Percentiles rank a stretch among this genome's conserved stretches.
phyloP scores from a whole-genome alignment of 2,113 vertebrate genomes.

The Equus przewalskii region DNA sequence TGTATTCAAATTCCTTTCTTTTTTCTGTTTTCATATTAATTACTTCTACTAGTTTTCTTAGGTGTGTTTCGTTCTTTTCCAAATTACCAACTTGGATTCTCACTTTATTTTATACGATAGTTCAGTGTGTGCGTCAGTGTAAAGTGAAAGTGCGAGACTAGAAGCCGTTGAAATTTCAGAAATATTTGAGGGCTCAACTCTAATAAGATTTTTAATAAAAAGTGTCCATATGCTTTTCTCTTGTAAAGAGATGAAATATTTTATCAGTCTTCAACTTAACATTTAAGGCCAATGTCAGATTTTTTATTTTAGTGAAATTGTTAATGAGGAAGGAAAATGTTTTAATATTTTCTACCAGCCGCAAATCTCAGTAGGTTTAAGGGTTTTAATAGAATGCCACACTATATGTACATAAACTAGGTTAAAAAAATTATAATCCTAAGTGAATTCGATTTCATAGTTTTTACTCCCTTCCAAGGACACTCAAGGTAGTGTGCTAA shows the following conservation, averaged over 20 bases:
- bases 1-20: conserved; percentile 52
- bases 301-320: conserved; percentile 73
- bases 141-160: background rate
- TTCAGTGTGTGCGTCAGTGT: background rate
- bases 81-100: background rate
- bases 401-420: conserved; percentile 75
- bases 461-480: conserved; percentile 78
- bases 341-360: conserved; percentile 72
- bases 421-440: conserved; percentile 63
- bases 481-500: conserved; percentile 61
- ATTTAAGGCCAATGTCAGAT: conserved; percentile 65
- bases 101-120: background rate
- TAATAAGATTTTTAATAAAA: conserved; percentile 39
- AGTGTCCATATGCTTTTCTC: background rate
- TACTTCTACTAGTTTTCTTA: background rate
- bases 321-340: conserved; percentile 70
- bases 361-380: conserved; percentile 76
- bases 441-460: conserved; percentile 62
- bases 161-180: conserved; percentile 13
- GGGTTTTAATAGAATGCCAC: conserved; percentile 80
- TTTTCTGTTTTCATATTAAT: background rate
- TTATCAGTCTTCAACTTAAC: conserved; percentile 72
- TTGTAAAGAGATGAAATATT: background rate
- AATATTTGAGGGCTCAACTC: background rate
- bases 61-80: conserved; percentile 7